A percentile compares a stretch with the other conserved stretches of the same genome.
These are phyloP conservation scores for Oreochromis niloticus DNA, from an alignment of 2,113 vertebrate species.

Conservation along the genomic window DNA sequence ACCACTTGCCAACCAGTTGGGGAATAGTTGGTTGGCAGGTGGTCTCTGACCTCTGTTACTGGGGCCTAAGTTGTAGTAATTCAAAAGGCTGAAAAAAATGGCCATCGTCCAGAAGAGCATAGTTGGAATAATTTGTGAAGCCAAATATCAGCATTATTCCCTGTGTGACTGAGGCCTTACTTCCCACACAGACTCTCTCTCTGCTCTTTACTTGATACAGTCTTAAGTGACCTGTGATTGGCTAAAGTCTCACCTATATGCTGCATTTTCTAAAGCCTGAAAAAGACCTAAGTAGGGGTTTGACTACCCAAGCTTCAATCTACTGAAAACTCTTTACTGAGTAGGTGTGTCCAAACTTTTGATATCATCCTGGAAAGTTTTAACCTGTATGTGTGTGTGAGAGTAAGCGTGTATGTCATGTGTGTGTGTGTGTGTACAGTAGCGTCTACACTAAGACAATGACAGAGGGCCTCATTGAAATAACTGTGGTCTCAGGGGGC, in stretches of 20 bases:
- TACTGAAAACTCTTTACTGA: background rate
- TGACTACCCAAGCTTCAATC: background rate
- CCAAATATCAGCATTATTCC: background rate
- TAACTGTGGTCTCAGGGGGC: conserved; percentile 54
- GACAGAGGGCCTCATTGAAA: conserved; percentile 68
- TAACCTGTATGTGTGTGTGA: background rate
- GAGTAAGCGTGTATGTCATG: background rate
- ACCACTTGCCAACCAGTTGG: background rate
- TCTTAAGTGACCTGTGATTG: background rate
- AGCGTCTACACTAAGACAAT: conserved; percentile 51
- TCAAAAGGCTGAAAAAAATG: background rate
- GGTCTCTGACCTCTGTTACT: background rate
- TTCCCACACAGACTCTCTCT: background rate
- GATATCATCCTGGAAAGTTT: too few relatives aligned
- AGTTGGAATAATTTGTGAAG: background rate
- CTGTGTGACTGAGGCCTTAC: background rate
- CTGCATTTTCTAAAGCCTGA: background rate
- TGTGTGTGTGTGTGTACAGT: conserved; percentile 30
- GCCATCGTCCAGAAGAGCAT: background rate
- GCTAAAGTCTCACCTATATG: background rate
- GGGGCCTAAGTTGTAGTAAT: background rate
- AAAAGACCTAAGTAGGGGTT: background rate
- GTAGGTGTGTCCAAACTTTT: background rate
- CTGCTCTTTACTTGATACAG: background rate
- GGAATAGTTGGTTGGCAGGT: background rate